Conservation (phyloP, 2,113 vertebrate genomes). For the Periophthalmodon schlosseri region DNA sequence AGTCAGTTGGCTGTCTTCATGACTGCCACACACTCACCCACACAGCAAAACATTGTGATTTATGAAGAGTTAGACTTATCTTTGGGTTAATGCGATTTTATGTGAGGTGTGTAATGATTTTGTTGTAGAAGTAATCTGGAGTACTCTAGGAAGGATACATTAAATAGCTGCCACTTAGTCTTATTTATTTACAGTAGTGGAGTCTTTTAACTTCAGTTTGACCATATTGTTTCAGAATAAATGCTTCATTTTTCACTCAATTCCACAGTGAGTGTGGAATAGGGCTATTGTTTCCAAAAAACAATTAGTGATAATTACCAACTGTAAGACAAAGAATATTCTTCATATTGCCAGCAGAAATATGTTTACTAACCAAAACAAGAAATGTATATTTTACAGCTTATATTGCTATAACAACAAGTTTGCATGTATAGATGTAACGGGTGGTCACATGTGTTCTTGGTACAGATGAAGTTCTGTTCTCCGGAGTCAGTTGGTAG, state of each 20-base stretch:
- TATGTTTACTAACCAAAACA: constrained; percentile 27
- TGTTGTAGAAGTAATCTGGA: not conserved
- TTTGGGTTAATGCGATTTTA: not conserved
- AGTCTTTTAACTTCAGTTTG: constrained; percentile 76
- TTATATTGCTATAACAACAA: constrained; percentile 7
- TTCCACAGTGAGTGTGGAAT: constrained; percentile 58
- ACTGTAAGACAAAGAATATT: constrained; percentile 47
- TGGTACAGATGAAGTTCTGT: constrained; percentile 51
- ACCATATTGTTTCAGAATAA: constrained; percentile 56
- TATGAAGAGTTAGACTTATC: constrained; percentile 3
- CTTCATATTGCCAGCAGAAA: constrained; percentile 9
- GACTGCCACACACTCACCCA: constrained; percentile 40
- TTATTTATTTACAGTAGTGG: constrained; percentile 58
- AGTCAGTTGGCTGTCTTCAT: constrained; percentile 71
- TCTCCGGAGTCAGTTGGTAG: constrained; percentile 65
- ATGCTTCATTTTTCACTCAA: constrained; percentile 69
- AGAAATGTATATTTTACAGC: not conserved
- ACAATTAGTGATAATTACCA: constrained; percentile 67
- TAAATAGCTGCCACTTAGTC: constrained; percentile 61
- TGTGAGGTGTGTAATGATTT: not conserved
- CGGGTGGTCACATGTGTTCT: constrained; percentile 18
- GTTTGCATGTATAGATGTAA: not conserved
- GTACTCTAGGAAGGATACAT: constrained; percentile 47
- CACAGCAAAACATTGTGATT: constrained; percentile 4
- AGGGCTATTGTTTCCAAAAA: constrained; percentile 59